These are phyloP conservation scores for Lithophane ornitopus DNA, from an alignment of 2,888 invertebrate genomes.

Conservation along the genomic window DNA sequence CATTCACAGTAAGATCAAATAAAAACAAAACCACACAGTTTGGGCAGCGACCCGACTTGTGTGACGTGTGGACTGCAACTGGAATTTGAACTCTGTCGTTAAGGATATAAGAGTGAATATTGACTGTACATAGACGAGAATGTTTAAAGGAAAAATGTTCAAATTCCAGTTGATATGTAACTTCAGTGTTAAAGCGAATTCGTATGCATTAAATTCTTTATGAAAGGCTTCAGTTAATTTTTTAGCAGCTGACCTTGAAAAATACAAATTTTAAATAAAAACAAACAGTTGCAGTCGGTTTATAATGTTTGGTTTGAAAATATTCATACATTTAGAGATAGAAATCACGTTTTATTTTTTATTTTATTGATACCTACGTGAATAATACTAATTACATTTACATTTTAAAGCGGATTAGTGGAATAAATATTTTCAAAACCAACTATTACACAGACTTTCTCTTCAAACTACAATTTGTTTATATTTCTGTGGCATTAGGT, in stretches of 20 bases:
- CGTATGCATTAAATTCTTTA: slow-evolving; percentile 10
- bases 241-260: background rate
- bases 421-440: slow-evolving; percentile 30
- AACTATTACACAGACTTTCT: background rate
- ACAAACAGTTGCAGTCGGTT: background rate
- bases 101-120: slow-evolving; percentile 21
- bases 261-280: background rate
- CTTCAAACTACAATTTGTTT: background rate
- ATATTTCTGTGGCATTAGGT: background rate
- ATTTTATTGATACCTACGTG: slow-evolving; percentile 27
- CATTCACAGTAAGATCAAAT: slow-evolving; percentile 50
- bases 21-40: slow-evolving; percentile 58
- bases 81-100: slow-evolving; percentile 42
- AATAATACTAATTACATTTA: slow-evolving; percentile 33
- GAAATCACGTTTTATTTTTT: slow-evolving; percentile 28
- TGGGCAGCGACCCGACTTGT: slow-evolving; percentile 28
- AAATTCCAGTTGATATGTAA: slow-evolving; percentile 42
- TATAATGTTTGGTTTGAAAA: slow-evolving; percentile 21
- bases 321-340: slow-evolving; percentile 28
- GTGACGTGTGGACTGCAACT: slow-evolving; percentile 39
- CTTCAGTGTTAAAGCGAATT: slow-evolving; percentile 29
- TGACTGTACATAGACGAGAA: slow-evolving; percentile 41
- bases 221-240: background rate
- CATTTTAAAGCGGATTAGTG: slow-evolving; percentile 44
- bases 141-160: slow-evolving; percentile 8